Evolutionary conservation across 2,113 vertebrate species (phyloP).

Genomic region (Paedocypris sp.): DNA sequence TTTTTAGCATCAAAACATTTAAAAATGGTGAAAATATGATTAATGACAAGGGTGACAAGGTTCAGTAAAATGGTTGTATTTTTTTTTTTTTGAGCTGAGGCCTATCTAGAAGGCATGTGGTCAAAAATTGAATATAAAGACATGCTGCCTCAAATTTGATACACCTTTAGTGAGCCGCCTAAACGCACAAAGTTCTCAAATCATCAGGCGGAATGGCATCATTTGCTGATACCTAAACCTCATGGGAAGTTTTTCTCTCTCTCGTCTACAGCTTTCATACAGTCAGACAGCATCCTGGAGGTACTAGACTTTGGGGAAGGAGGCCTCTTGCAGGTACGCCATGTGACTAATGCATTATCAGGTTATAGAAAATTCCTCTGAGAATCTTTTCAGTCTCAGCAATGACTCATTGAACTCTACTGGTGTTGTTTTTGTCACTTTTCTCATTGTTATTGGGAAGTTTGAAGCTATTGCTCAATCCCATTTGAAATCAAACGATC

Average conservation of each 20-base stretch:
- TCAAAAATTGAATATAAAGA: not conserved
- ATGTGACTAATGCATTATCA: not conserved
- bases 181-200: not conserved
- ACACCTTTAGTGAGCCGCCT: not conserved
- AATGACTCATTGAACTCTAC: not conserved
- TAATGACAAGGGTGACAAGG: no score
- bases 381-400: not conserved
- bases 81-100: no score
- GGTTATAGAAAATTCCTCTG: not conserved
- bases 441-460: no score
- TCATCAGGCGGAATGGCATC: constrained; percentile 7
- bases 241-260: constrained; percentile 28
- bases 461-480: no score
- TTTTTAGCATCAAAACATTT: no score
- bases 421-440: not conserved
- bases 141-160: constrained; percentile 14
- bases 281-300: constrained; percentile 95
- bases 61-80: no score
- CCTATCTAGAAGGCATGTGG: not conserved
- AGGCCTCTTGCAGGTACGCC: constrained; percentile 81
- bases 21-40: no score
- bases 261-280: constrained; percentile 81
- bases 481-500: no score
- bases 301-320: constrained; percentile 93
- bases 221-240: constrained; percentile 23